Evolutionary conservation across 2,888 invertebrate species (phyloP), one percentile per base, ranked within the genome.

Genomic region (Coronaproctus castanopsis): DNA sequence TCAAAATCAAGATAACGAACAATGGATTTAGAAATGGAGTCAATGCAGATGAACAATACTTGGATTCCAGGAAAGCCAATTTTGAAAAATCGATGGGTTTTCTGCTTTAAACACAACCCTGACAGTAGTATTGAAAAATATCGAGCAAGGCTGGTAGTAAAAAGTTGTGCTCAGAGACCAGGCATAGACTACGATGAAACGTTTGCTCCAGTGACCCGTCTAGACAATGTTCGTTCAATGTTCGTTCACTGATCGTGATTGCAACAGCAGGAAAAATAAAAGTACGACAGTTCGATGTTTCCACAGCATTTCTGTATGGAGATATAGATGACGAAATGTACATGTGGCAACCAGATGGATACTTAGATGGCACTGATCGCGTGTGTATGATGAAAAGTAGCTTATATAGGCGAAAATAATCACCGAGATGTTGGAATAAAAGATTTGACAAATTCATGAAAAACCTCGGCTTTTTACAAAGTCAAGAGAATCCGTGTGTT

Each of bases 371-470:
- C 18, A 63, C 66, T 2, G 57, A 57, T 14, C 54, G 59, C 21
- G 69, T 70, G 3, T 71, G 70, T 60, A 63, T 65, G 50, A 62
- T 71, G 14, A 64, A 65, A 19, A 65, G 64, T 59, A 67, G 68
- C 56, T 52, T 71, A 21, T 71, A 71, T 64, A 70, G 71, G 14
- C 64, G 71, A 1, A 71, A 70, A 59, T 70, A 71, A 62, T 65
- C 69, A n/a, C 66, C 69, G 10, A 58, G 70, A 54, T 67, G 66
- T 51, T 71, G 71, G 70, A 68, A 70, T 61, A 59, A 65, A 24
- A 62, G 64, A n/a, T 67, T 71, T 59, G 63, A 61, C 20, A 52
- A 63, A 18, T 68, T 67, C 59, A 55, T 69, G 14, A 55, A 62
- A 3, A 66, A 63, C 36, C 63, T 64, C 36, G 63, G 66, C 23